Evolutionary conservation across 2,888 invertebrate species (phyloP).

Genomic region (Drosophila setosimentum): DNA sequence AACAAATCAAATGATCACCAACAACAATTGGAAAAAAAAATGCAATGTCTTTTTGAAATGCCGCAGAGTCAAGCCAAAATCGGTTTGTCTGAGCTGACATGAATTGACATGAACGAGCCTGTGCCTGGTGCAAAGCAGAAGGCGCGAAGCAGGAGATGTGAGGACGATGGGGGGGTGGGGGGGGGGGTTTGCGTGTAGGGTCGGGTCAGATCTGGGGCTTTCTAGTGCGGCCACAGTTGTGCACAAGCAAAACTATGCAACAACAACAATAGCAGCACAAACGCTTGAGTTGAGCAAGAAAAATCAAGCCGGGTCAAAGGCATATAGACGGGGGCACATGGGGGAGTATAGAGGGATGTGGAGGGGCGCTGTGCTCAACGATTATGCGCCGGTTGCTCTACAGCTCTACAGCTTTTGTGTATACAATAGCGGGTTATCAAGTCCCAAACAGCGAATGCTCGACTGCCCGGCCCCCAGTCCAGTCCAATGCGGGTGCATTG

Average conservation of each 20-base stretch:
- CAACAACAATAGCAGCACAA: slow-evolving; percentile 21
- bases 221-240: slow-evolving; percentile 42
- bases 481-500: slow-evolving; percentile 51
- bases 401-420: slow-evolving; percentile 59
- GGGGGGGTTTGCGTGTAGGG: neutral
- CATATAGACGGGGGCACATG: neutral
- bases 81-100: slow-evolving; percentile 61
- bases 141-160: neutral
- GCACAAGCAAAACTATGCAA: slow-evolving; percentile 45
- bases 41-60: slow-evolving; percentile 46
- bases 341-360: neutral
- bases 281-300: slow-evolving; percentile 44
- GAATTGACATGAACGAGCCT: slow-evolving; percentile 61
- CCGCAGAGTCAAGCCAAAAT: slow-evolving; percentile 41
- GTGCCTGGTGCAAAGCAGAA: neutral
- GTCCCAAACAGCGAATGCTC: slow-evolving; percentile 67
- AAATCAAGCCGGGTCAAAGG: slow-evolving; percentile 34
- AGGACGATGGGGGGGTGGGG: accelerated
- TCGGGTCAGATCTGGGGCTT: slow-evolving; percentile 36
- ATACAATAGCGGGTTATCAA: slow-evolving; percentile 81
- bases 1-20: slow-evolving; percentile 51
- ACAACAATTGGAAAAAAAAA: slow-evolving; percentile 25
- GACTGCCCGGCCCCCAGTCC: neutral
- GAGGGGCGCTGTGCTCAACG: slow-evolving; percentile 40
- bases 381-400: slow-evolving; percentile 72